A percentile compares a stretch with the other conserved stretches of the same genome.
Conservation (phyloP, 2,888 invertebrate species). For the Biston betularia region DNA sequence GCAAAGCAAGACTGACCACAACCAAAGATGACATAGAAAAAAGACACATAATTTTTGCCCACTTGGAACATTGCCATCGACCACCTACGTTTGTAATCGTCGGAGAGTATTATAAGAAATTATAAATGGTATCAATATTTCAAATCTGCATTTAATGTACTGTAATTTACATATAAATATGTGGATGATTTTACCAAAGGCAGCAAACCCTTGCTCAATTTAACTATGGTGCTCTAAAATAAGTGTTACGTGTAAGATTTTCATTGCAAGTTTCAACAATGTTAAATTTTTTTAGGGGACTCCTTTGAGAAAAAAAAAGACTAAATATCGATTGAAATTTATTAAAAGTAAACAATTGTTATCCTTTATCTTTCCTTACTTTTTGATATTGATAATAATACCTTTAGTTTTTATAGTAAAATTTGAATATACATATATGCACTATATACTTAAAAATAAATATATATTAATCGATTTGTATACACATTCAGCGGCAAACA, state of each 20-base stretch:
- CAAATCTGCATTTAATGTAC: neutral
- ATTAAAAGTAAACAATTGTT: too few relatives aligned
- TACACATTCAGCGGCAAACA: neutral
- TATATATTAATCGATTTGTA: too few relatives aligned
- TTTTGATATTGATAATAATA: too few relatives aligned
- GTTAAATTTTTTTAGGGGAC: neutral
- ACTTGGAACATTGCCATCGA: slow-evolving; percentile 44
- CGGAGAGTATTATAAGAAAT: slow-evolving; percentile 37
- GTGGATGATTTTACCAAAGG: neutral
- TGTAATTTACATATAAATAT: too few relatives aligned
- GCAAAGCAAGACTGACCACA: slow-evolving; percentile 39
- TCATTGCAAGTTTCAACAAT: neutral
- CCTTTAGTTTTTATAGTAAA: too few relatives aligned
- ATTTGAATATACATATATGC: too few relatives aligned
- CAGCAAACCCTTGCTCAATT: neutral
- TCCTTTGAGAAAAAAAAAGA: too few relatives aligned
- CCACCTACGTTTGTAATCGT: slow-evolving; percentile 36
- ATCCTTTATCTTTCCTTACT: too few relatives aligned
- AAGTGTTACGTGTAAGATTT: neutral
- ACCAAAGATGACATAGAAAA: slow-evolving; percentile 21
- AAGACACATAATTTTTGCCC: slow-evolving; percentile 23
- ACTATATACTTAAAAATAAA: too few relatives aligned
- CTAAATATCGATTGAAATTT: too few relatives aligned
- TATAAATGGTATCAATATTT: slow-evolving; percentile 8
- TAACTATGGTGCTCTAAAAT: neutral